Percentiles rank a stretch among this genome's conserved stretches.
phyloP scores from a whole-genome alignment of 2,113 vertebrate species.

The Prionailurus bengalensis region DNA sequence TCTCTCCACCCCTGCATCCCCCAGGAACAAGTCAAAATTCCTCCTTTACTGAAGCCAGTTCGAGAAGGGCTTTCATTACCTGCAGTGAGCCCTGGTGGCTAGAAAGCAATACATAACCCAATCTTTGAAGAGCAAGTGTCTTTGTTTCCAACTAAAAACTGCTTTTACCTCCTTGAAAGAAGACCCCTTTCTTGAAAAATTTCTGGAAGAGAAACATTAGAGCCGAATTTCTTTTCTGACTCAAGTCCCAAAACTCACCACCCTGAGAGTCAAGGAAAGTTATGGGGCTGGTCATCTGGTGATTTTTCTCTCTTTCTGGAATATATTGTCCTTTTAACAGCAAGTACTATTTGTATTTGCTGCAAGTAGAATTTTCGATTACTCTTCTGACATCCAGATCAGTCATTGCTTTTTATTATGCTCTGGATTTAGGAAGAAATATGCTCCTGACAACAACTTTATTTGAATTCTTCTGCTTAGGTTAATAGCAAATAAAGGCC shows the following conservation, averaged over 20 bases:
- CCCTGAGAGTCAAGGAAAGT: neutral
- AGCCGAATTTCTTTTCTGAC: conserved; percentile 31
- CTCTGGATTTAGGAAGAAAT: conserved; percentile 66
- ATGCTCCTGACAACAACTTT: conserved; percentile 35
- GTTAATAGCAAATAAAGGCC: neutral
- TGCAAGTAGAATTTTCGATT: conserved; percentile 73
- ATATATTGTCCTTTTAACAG: conserved; percentile 46
- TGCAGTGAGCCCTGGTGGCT: neutral
- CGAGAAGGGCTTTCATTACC: fast-evolving
- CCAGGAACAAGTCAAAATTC: neutral
- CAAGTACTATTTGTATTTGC: conserved; percentile 62
- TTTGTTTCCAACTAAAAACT: conserved; percentile 11
- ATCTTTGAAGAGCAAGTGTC: neutral
- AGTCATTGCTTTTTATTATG: conserved; percentile 64
- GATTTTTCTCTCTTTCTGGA: conserved; percentile 3
- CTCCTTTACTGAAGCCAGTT: neutral
- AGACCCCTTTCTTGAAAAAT: neutral
- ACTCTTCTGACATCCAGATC: conserved; percentile 73
- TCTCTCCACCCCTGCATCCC: neutral
- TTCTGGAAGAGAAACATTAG: neutral
- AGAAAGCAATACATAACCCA: neutral
- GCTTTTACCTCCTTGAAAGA: neutral
- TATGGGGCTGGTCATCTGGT: neutral
- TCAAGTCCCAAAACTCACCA: neutral
- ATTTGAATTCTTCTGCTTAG: conserved; percentile 63